phyloP scores from a whole-genome alignment of 2,113 vertebrate genomes.

The Prunella himalayana region DNA sequence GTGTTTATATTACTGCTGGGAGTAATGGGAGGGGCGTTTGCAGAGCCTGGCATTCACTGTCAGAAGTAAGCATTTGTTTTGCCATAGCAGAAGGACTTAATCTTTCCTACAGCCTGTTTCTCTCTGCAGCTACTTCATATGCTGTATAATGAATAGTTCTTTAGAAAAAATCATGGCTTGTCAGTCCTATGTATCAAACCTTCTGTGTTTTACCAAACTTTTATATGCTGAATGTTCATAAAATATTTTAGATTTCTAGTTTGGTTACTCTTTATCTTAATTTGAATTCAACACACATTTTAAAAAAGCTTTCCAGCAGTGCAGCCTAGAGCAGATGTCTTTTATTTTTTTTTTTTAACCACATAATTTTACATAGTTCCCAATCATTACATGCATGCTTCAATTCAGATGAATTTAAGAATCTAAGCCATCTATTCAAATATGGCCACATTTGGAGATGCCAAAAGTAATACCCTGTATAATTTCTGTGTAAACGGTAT shows the following conservation, averaged over 20 bases:
- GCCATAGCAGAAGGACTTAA: background rate
- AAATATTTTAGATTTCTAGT: background rate
- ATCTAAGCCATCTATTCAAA: background rate
- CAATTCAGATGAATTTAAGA: background rate
- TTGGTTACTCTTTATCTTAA: background rate
- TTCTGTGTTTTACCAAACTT: background rate
- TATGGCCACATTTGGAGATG: background rate
- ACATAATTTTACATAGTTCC: background rate
- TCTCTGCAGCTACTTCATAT: background rate
- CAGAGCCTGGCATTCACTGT: background rate
- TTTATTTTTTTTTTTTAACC: background rate
- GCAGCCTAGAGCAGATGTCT: background rate
- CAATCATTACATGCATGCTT: background rate
- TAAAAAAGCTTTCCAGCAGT: background rate
- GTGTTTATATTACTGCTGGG: background rate
- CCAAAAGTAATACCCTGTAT: background rate
- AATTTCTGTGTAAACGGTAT: background rate
- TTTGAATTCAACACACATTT: background rate
- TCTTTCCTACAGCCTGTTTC: background rate
- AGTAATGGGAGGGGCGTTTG: background rate
- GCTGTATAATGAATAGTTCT: background rate
- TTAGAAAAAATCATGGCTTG: background rate
- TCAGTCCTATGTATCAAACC: background rate
- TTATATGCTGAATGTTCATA: background rate
- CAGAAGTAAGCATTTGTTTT: background rate